These are phyloP conservation scores for Varanus salvator DNA, from an alignment of 2,113 vertebrate genomes.

Conservation along the genomic window DNA sequence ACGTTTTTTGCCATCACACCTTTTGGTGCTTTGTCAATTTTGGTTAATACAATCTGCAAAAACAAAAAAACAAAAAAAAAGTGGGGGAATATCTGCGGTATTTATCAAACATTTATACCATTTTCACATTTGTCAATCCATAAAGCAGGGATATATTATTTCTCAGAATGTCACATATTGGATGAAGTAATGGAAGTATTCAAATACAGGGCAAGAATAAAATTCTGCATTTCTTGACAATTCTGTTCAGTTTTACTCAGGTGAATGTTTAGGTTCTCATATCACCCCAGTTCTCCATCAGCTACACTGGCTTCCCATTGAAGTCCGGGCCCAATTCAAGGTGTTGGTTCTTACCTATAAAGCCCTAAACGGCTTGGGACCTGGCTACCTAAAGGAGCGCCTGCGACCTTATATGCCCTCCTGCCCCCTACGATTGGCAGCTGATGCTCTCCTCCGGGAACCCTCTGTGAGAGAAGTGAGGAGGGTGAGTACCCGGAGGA, in stretches of 20 bases:
- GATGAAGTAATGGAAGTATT: background rate
- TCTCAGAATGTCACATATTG: background rate
- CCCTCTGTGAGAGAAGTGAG: too few species aligned
- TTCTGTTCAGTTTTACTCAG: background rate
- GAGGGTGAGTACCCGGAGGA: too few species aligned
- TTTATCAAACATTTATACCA: background rate
- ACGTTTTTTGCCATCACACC: constrained; percentile 83
- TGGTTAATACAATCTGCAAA: constrained; percentile 90
- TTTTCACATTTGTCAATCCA: background rate
- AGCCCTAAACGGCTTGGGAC: too few species aligned
- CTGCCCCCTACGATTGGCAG: too few species aligned
- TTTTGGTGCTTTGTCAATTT: constrained; percentile 85
- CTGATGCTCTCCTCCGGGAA: too few species aligned
- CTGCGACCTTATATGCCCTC: too few species aligned
- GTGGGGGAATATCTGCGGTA: background rate
- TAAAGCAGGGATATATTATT: background rate
- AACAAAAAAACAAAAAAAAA: constrained; percentile 28
- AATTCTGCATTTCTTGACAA: background rate
- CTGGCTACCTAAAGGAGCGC: too few species aligned
- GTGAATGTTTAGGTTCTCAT: background rate
- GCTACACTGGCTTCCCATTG: too few species aligned
- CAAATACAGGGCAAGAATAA: background rate
- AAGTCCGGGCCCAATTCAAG: too few species aligned
- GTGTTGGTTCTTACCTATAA: too few species aligned
- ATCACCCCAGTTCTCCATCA: too few species aligned